These are phyloP conservation scores for Eupithecia pulchellata DNA, from an alignment of 2,888 invertebrate species.

Conservation along the genomic window DNA sequence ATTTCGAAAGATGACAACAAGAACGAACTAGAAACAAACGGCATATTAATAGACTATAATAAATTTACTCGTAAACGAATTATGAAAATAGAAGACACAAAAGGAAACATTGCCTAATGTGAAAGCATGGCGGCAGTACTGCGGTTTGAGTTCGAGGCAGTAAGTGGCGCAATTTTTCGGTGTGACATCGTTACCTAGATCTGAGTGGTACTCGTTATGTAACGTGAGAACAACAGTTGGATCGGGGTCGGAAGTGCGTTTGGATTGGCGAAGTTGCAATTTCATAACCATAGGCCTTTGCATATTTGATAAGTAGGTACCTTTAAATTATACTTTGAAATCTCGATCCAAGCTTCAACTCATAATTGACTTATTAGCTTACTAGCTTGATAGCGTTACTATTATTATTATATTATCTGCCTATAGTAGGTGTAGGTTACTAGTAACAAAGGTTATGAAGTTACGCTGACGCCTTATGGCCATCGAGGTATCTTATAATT, in stretches of 20 bases:
- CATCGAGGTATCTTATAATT: no score
- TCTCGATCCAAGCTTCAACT: neutral
- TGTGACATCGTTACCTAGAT: slow-evolving; percentile 85
- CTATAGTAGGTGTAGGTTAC: no score
- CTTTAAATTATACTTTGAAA: neutral
- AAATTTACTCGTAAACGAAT: slow-evolving; percentile 17
- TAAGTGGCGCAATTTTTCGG: slow-evolving; percentile 83
- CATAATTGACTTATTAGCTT: no score
- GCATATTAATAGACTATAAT: slow-evolving; percentile 8
- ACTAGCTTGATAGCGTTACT: no score
- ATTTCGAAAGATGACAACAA: slow-evolving; percentile 39
- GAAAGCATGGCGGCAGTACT: slow-evolving; percentile 39
- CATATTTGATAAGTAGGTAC: neutral
- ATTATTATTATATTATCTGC: no score
- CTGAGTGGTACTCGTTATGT: slow-evolving; percentile 80
- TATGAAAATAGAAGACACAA: slow-evolving; percentile 30
- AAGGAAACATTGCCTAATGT: slow-evolving; percentile 41
- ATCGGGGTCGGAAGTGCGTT: slow-evolving; percentile 78
- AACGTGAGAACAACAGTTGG: slow-evolving; percentile 78
- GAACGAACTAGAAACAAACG: neutral
- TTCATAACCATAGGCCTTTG: slow-evolving; percentile 26
- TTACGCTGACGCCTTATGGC: no score
- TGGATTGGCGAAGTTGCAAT: slow-evolving; percentile 49
- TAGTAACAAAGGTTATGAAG: no score
- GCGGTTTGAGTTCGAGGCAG: slow-evolving; percentile 46